A percentile compares a stretch with the other conserved stretches of the same genome.
These are phyloP conservation scores for Netelia virgata DNA, from an alignment of 2,888 invertebrate genomes.

Conservation along the genomic window DNA sequence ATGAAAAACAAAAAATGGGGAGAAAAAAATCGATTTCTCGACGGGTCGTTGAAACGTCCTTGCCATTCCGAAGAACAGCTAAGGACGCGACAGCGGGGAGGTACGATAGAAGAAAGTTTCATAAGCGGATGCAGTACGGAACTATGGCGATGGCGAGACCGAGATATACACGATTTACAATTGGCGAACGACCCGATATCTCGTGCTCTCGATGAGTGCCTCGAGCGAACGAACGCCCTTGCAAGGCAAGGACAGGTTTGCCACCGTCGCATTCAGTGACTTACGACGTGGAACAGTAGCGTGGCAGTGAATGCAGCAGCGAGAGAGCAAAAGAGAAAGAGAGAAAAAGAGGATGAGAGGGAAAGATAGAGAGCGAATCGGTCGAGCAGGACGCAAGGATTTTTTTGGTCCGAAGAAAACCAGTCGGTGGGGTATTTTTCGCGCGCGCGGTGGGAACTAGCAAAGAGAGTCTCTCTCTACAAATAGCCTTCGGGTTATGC, in stretches of 20 bases:
- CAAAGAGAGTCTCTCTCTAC: slow-evolving; percentile 78
- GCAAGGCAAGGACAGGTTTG: slow-evolving; percentile 68
- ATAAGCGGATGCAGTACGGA: neutral
- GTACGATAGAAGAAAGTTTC: too few relatives aligned
- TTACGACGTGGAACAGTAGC: slow-evolving; percentile 48
- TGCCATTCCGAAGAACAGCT: too few relatives aligned
- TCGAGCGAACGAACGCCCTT: slow-evolving; percentile 68
- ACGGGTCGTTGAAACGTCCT: too few relatives aligned
- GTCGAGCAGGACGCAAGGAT: slow-evolving; percentile 36
- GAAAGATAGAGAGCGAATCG: slow-evolving; percentile 29
- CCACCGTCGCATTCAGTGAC: slow-evolving; percentile 53
- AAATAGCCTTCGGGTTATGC: slow-evolving; percentile 80
- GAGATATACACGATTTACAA: neutral
- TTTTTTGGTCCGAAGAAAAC: slow-evolving; percentile 64
- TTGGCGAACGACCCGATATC: slow-evolving; percentile 2
- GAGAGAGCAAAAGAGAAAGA: neutral
- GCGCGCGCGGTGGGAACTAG: slow-evolving; percentile 77
- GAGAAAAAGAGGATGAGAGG: slow-evolving; percentile 10
- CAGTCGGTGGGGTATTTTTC: slow-evolving; percentile 62
- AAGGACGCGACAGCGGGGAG: too few relatives aligned
- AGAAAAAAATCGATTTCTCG: too few relatives aligned
- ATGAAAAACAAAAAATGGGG: too few relatives aligned
- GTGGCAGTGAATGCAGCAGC: slow-evolving; percentile 41
- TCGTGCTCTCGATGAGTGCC: neutral
- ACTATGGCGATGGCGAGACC: neutral